Evolutionary conservation across 2,797 vertebrate genomes (phyloP).

Genomic region (Nasua narica): DNA sequence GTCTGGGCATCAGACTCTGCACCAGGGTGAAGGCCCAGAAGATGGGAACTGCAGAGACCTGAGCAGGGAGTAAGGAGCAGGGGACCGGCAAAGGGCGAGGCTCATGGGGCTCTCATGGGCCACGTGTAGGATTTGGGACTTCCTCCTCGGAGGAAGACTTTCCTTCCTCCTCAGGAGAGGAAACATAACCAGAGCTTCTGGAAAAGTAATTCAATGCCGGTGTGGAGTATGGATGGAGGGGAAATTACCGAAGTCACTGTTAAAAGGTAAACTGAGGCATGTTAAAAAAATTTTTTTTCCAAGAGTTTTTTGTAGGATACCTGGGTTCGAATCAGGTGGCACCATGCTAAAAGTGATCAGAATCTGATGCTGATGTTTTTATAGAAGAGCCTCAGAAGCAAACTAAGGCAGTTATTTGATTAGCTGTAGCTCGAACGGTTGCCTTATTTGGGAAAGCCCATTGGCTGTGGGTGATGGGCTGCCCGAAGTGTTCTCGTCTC

Average conservation of each 20-base stretch:
- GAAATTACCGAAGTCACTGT: neutral
- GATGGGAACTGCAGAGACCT: neutral
- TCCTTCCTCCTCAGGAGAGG: neutral
- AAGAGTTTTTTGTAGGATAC: neutral
- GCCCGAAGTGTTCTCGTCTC: neutral
- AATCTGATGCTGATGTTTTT: neutral
- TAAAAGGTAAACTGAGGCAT: neutral
- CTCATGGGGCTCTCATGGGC: fast-evolving
- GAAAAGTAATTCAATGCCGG: neutral
- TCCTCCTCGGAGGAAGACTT: neutral
- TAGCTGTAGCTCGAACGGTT: fast-evolving
- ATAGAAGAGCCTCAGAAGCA: fast-evolving
- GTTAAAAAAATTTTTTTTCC: neutral
- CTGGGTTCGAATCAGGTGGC: fast-evolving
- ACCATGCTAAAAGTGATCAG: neutral
- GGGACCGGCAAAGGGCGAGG: fast-evolving
- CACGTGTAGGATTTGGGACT: neutral
- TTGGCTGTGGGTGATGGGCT: neutral
- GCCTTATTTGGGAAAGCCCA: neutral
- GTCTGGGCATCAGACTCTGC: neutral
- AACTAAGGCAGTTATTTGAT: too few species aligned
- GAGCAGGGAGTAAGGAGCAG: neutral
- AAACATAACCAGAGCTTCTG: neutral
- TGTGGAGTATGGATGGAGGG: neutral
- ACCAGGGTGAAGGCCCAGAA: neutral